A percentile compares a stretch with the other conserved stretches of the same genome.
phyloP scores from a whole-genome alignment of 2,113 vertebrate genomes.

The Pomatorhinus ruficollis region DNA sequence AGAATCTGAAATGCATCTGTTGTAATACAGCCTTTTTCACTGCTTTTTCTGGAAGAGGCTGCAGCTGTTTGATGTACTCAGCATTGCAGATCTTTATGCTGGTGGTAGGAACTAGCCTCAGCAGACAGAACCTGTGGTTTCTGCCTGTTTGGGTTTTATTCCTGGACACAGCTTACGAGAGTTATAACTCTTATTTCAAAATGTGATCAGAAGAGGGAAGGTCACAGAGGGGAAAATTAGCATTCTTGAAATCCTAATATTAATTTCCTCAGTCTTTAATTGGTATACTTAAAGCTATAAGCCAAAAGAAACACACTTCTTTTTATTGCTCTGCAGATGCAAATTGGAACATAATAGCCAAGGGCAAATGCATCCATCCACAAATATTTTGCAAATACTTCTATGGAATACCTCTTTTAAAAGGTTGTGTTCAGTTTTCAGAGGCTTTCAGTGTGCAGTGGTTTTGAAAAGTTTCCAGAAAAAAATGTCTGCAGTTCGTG shows the following conservation, averaged over 20 bases:
- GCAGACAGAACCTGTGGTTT: background rate
- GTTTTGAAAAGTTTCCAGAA: background rate
- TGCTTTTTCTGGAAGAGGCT: slow-evolving; percentile 2
- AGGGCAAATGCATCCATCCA: background rate
- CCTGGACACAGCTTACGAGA: background rate
- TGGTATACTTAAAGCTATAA: background rate
- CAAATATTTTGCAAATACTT: slow-evolving; percentile 17
- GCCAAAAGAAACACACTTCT: background rate
- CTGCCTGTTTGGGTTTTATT: background rate
- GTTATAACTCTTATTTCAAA: background rate
- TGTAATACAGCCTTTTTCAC: background rate
- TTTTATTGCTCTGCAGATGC: background rate
- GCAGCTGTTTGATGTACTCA: slow-evolving; percentile 10
- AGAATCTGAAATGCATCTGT: slow-evolving; percentile 12
- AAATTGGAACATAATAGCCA: background rate
- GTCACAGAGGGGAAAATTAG: background rate
- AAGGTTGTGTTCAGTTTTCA: background rate
- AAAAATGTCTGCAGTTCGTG: background rate
- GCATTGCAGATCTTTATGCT: background rate
- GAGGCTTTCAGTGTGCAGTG: background rate
- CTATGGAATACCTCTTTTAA: background rate
- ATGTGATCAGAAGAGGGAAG: background rate
- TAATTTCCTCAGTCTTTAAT: background rate
- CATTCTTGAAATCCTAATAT: background rate
- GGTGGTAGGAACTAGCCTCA: background rate